Conservation (phyloP, 1,140 invertebrate genomes). For the Akabosia matsudoensis region DNA sequence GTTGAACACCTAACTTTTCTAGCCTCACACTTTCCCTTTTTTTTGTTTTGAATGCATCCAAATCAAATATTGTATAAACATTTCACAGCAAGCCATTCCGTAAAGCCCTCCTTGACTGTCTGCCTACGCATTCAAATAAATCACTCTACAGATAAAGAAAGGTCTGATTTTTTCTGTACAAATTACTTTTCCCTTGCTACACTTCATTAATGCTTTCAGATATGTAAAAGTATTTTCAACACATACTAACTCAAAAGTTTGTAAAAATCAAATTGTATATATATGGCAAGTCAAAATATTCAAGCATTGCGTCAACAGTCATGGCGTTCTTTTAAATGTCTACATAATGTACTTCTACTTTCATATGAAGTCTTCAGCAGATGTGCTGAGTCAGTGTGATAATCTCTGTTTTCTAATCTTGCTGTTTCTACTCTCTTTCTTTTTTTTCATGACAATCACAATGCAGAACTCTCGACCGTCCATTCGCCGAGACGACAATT, state of each 20-base stretch:
- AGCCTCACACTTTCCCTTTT: not conserved
- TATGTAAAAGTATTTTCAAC: no score
- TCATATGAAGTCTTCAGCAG: not conserved
- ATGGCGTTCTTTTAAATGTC: no score
- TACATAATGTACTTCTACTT: no score
- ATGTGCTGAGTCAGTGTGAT: not conserved
- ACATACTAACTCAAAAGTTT: no score
- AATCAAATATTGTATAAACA: constrained; percentile 8
- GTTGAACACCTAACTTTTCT: not conserved
- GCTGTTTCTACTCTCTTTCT: not conserved
- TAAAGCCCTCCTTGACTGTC: not conserved
- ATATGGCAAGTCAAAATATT: no score
- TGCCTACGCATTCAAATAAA: not conserved
- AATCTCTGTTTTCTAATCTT: not conserved
- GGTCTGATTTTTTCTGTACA: no score
- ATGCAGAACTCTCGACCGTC: constrained; percentile 5
- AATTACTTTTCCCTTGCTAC: no score
- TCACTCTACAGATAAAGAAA: not conserved
- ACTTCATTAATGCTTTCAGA: no score
- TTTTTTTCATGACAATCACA: not conserved
- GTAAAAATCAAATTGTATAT: no score
- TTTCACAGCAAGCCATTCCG: no score
- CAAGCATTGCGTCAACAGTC: no score
- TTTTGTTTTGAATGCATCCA: no score
- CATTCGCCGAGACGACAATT: not conserved